phyloP scores from a whole-genome alignment of 2,888 invertebrate species.

The Drepana falcataria region DNA sequence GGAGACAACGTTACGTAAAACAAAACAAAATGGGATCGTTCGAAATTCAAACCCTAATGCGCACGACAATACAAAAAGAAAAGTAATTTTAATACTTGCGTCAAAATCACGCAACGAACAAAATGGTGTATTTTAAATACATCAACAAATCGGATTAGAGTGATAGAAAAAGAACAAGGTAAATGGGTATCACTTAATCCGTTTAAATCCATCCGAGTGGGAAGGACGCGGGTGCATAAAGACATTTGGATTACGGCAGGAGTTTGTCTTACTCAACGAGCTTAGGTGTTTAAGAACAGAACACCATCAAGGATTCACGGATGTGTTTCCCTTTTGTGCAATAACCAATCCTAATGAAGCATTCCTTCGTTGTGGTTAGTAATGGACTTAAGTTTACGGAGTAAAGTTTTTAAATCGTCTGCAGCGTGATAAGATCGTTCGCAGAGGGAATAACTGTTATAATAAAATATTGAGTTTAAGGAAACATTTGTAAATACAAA shows the following conservation, averaged over 20 bases:
- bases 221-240: constrained; percentile 40
- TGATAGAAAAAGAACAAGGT: constrained; percentile 25
- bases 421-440: no score
- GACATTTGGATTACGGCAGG: constrained; percentile 45
- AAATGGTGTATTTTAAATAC: constrained; percentile 5
- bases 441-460: no score
- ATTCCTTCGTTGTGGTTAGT: background rate
- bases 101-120: background rate
- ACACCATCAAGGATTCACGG: constrained; percentile 23
- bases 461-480: no score
- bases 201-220: constrained; percentile 53
- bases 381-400: no score
- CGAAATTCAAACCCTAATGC: no score
- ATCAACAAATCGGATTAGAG: constrained; percentile 21
- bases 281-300: constrained; percentile 43
- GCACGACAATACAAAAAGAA: no score
- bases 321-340: constrained; percentile 20
- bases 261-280: constrained; percentile 59
- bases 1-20: no score
- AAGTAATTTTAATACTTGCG: background rate
- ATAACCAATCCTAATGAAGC: constrained; percentile 21
- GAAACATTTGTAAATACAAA: no score
- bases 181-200: constrained; percentile 47
- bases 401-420: no score
- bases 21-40: no score